Evolutionary conservation across 1,140 invertebrate genomes (phyloP).

Genomic region (Euwallacea similis): DNA sequence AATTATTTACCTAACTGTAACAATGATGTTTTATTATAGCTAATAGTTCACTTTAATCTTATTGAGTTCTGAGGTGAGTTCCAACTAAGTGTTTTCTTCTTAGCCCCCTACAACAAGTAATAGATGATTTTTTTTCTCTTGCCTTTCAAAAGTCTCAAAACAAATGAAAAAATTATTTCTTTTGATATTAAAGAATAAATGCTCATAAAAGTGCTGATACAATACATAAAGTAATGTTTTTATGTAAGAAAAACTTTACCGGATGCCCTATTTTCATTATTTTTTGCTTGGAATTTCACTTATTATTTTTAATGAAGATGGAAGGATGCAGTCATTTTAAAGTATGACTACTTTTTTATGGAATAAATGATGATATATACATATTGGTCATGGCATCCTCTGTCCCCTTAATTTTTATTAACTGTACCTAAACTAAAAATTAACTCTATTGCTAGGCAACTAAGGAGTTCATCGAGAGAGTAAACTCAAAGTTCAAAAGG

Average conservation of each 20-base stretch:
- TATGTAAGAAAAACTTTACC: too few species aligned
- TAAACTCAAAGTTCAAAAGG: conserved; percentile 65
- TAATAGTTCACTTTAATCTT: too few species aligned
- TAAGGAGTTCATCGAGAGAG: conserved; percentile 74
- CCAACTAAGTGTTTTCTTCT: too few species aligned
- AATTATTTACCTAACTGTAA: too few species aligned
- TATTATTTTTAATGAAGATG: too few species aligned
- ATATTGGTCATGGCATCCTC: not conserved
- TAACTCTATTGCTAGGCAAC: conserved; percentile 64
- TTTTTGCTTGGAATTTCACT: not conserved
- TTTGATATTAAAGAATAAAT: not conserved
- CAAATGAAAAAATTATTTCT: not conserved
- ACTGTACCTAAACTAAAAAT: not conserved
- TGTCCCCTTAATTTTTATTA: not conserved
- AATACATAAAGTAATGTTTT: too few species aligned
- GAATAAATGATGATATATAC: not conserved
- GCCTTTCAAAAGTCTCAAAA: too few species aligned
- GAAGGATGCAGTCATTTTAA: too few species aligned
- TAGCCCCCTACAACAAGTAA: too few species aligned
- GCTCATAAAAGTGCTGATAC: not conserved
- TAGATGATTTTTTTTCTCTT: too few species aligned
- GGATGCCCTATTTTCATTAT: not conserved
- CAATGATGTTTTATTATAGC: too few species aligned
- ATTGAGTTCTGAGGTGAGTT: too few species aligned
- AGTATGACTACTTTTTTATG: not conserved